Conservation (phyloP, 2,888 invertebrate species). For the Drosophila yooni region DNA sequence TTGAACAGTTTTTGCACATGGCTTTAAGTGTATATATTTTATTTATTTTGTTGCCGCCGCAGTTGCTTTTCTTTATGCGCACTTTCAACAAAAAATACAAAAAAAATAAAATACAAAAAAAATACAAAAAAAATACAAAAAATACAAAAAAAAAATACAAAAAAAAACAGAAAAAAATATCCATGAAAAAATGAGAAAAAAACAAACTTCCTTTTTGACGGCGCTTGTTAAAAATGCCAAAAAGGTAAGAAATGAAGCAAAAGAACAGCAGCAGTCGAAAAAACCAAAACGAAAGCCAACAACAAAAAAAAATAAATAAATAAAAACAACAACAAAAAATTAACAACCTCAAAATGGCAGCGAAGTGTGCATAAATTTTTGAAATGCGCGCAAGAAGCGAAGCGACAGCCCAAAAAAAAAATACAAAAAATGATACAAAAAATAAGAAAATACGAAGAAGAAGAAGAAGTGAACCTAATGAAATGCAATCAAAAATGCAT, state of each 20-base stretch:
- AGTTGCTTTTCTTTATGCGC: constrained; percentile 56
- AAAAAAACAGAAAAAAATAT: constrained; percentile 5
- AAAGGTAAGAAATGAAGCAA: constrained; percentile 54
- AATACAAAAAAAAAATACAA: constrained; percentile 1
- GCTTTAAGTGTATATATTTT: constrained; percentile 45
- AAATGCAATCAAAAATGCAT: constrained; percentile 80
- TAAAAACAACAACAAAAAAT: constrained; percentile 54
- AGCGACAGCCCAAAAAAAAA: constrained; percentile 40
- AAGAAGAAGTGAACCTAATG: constrained; percentile 58
- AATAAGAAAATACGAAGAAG: constrained; percentile 27
- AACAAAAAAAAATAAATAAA: constrained; percentile 17
- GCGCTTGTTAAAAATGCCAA: constrained; percentile 75
- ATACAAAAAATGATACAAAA: constrained; percentile 15
- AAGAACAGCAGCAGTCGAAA: constrained; percentile 47
- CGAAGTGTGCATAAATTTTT: constrained; percentile 79
- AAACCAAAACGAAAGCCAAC: constrained; percentile 7
- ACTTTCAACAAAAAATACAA: constrained; percentile 39
- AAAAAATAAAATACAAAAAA: background rate
- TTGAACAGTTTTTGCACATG: constrained; percentile 53
- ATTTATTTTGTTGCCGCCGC: constrained; percentile 49
- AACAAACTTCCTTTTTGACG: constrained; percentile 77
- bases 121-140: background rate
- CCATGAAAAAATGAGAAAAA: constrained; percentile 19
- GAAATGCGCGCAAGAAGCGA: constrained; percentile 63
- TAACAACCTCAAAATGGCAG: constrained; percentile 78